Base-by-base conservation (phyloP, 2,888 invertebrate genomes). In the Drosophila aldrichi region DNA sequence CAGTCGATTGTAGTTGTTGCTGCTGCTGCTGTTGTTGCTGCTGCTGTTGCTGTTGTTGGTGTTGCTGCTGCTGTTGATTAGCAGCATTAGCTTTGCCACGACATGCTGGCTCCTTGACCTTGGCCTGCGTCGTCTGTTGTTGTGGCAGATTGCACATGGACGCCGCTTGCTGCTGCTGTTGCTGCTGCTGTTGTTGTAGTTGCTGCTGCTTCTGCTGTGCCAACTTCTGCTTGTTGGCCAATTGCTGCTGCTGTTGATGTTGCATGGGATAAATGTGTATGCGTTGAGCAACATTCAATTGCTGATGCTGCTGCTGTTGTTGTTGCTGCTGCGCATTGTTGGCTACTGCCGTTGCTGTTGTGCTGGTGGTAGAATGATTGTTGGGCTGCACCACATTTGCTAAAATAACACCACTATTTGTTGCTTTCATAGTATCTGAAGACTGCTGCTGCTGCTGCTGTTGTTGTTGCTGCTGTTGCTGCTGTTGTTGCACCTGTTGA, bases 361-460 rank as follows among this genome's bases (percentile, higher is more conserved):
- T 56, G 65, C 78, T 51, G 38, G 83, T 75, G n/a, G 87, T 81
- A 14, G 91, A 92, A 74, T 92, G 93, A 76, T 93, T 93, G 70
- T 93, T 93, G 0, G 92, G 92, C 62, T 92, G 92, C 49, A 92
- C 92, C 62, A 92, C 88, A 80, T 92, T 93, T 8, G 93, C 91
- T 1, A 92, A 91, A 60, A 93, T 78, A 5, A 77, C 80, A 36
- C 80, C 62, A 48, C 56, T 46, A 43, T 65, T 36, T 14, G 58
- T 32, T 8, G 73, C 49, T 36, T 82, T 81, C 1, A 58, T 36
- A 10, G 82, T 65, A 57, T 87, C 86, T 16, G 76, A 70, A 48
- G 72, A 7, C 56, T 73, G 68, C 76, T 73, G 81, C 29, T 73
- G 81, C 22, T 75, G 69, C 40, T 79, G 72, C 4, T 69, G 79